Evolutionary conservation across 2,113 vertebrate genomes (phyloP), one percentile per base, ranked within the genome.

Genomic region (Gymnogyps californianus): DNA sequence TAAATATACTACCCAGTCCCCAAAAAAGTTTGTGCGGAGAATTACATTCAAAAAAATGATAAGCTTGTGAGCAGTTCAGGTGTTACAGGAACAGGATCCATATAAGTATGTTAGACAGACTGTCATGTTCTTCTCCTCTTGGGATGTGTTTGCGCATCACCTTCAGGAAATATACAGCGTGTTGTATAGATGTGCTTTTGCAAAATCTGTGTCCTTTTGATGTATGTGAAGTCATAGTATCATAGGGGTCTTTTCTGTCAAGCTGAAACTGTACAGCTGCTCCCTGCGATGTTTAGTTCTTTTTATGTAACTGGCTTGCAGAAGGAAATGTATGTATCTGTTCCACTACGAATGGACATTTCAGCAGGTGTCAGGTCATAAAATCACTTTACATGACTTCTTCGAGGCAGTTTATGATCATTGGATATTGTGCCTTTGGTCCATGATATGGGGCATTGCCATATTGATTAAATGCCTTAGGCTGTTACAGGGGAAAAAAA

Each of bases 391-490:
- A 85, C 18, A 42, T 85, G 61, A 54, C 65, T 96, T 94, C 93
- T 93, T 88, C 6, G 5, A 94, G 67, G 47, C 34, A 88, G 72
- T 96, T 97, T 95, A 94, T 94, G 92, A 90, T 90, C 65, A 69
- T 76, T 94, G 77, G 76, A 87, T 89, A 91, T 80, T 81, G 76
- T 95, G 65, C 74, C 91, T 91, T 87, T 94, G 90, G 88, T 82
- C 88, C 67, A 46, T 82, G 88, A 89, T 92, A 66, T 82, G 93
- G 91, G 94, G 90, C 90, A 95, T 89, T 96, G 78, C 97, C 62
- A 44, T 97, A 97, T 97, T 96, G 96, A 97, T 97, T 97, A 96
- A 96, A 95, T 95, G 95, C 85, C 91, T 76, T 67, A 52, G 25
- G 79, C 94, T 88, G 91, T 97, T 97, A 95, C 90, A 66, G n/a